Base-by-base conservation (phyloP, 2,888 invertebrate genomes). In the Saturnia pavonia region DNA sequence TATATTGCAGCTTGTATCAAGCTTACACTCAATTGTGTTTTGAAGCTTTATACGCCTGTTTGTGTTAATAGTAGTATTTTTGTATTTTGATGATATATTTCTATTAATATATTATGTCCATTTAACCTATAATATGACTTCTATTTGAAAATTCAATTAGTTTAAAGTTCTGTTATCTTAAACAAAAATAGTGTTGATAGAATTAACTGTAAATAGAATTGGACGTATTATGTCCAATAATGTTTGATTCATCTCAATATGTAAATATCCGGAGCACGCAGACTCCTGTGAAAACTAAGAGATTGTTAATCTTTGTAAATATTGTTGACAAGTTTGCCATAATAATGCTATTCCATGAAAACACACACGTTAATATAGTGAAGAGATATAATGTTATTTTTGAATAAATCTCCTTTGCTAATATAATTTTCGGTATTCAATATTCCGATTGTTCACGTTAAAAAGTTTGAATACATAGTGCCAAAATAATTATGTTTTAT, bases 301-400 rank as follows among this genome's bases (percentile, higher is more conserved):
- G 84, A 81, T 87, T 90, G 88, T 90, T 90, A 85, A 86, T 83
- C 84, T 85, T 60, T 91, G 91, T 92, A 92, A 90, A 91, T 92
- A 92, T 90, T 88, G 89, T 91, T 90, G 88, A 82, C 82, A 27
- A 82, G 83, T 78, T 82, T 87, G 81, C 87, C 83, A 88, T 89
- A 60, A 60, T 19, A 14, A 87, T 88, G 87, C 85, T 90, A 87
- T 87, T 86, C 82, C 84, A 79, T 79, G 78, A 71, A 76, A n/a
- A n/a, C n/a, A 76, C 72, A 78, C 77, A 77, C 76, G 73, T 82
- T 83, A 84, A 81, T 83, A 79, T 85, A 85, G 84, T 86, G 80
- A 88, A 88, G 82, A 87, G 82, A 87, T 81, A 77, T 65, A 65
- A 78, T 73, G 82, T 87, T 88, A 89, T 89, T 89, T 86, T 85